Base-by-base conservation (phyloP, 2,113 vertebrate species). In the Amazona guildingii region DNA sequence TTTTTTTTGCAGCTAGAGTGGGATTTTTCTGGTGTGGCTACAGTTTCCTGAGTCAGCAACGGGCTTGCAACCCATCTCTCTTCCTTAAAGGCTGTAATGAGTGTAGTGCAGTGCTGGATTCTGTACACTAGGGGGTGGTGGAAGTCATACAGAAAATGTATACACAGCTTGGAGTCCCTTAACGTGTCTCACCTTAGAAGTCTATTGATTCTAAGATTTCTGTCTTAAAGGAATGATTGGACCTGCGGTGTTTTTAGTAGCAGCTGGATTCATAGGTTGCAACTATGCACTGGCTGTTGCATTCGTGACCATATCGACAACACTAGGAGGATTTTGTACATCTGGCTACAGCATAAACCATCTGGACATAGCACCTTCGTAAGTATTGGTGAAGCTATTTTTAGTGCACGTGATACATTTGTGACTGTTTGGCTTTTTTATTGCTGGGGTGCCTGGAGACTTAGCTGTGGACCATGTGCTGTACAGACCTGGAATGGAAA, bases 281-380 rank as follows among this genome's bases (percentile, higher is more conserved):
- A 83, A 99, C 96, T 99, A 99, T 76, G 94, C 88, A 7, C 75
- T 99, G 95, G 99, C 99, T 20, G 98, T 99, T 72, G 97, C 97
- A 2, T 99, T 99, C 48, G 97, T 99, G 79, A 99, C 99, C 63
- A 66, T 99, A 96, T 99, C 99, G 28, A 99, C 99, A 23, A 97
- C 99, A 18, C 96, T 99, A 55, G 99, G 99, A 61, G 99, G 99
- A 37, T 98, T 99, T 64, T 98, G 98, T 25, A 98, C 98, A 1
- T 99, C 99, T 43, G 99, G 99, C 77, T 99, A 99, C 95, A 99
- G 98, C 95, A 99, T 99, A 97, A 99, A 99, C 96, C 99, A 99
- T 83, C 98, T 99, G 44, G 99, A 99, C 95, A 99, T 99, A 86
- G 99, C 99, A n/a, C 99, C 99, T 83, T 99, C 99, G 99, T 99